Percentiles rank a stretch among this genome's conserved stretches.
Conservation (phyloP, 1,140 invertebrate genomes). For the Bilobella aurantiaca region DNA sequence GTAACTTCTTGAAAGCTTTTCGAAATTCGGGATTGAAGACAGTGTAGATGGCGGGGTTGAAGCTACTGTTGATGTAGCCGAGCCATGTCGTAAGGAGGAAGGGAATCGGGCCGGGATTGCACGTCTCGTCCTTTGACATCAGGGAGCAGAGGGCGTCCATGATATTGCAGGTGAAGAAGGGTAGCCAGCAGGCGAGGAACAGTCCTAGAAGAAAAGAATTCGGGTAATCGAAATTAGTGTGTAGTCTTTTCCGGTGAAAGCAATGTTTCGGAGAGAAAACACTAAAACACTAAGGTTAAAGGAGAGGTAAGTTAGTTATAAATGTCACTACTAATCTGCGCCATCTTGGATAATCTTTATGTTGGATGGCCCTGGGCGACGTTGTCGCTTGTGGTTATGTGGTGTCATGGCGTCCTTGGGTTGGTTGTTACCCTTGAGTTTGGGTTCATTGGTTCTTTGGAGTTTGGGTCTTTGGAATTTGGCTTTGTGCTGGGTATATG, state of each 20-base stretch:
- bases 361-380: too few relatives aligned
- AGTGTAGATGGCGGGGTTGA: constrained; percentile 47
- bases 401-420: too few relatives aligned
- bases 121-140: constrained; percentile 52
- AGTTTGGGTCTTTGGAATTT: too few relatives aligned
- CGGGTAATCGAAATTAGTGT: neutral
- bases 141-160: constrained; percentile 92
- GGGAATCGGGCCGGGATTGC: constrained; percentile 72
- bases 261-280: too few relatives aligned
- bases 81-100: constrained; percentile 96
- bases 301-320: too few relatives aligned
- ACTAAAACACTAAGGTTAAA: neutral
- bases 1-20: constrained; percentile 94
- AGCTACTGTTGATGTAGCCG: constrained; percentile 88
- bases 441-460: too few relatives aligned
- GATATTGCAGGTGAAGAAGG: constrained; percentile 96
- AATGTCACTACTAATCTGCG: too few relatives aligned
- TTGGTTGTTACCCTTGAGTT: too few relatives aligned
- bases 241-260: neutral
- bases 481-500: too few relatives aligned
- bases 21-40: constrained; percentile 99
- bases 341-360: too few relatives aligned
- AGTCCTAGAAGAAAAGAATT: constrained; percentile 51
- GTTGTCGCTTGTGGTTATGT: too few relatives aligned
- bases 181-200: constrained; percentile 96